A percentile compares a stretch with the other conserved stretches of the same genome.
These are phyloP conservation scores for Propsilocerus akamusi DNA, from an alignment of 1,140 invertebrate species.

Conservation along the genomic window DNA sequence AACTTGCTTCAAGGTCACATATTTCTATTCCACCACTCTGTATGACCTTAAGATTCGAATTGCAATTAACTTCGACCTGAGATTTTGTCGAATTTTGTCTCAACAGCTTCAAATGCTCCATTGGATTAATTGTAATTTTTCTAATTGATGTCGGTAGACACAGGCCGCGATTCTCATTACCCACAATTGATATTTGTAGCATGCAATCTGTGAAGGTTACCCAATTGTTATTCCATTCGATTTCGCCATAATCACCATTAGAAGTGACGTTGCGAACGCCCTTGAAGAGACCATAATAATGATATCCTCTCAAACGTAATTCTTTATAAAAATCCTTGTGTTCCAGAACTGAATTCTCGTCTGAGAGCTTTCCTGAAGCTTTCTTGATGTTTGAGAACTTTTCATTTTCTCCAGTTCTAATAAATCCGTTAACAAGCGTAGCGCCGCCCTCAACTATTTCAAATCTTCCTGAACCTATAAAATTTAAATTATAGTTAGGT, in stretches of 20 bases:
- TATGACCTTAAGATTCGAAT: no score
- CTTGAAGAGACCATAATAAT: slow-evolving; percentile 38
- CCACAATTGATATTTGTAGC: slow-evolving; percentile 70
- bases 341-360: slow-evolving; percentile 27
- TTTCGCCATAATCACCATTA: slow-evolving; percentile 28
- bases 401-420: slow-evolving; percentile 35
- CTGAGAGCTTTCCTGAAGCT: no score
- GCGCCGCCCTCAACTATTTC: slow-evolving; percentile 57
- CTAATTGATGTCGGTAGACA: slow-evolving; percentile 72
- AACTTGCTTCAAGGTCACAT: slow-evolving; percentile 57
- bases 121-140: slow-evolving; percentile 58
- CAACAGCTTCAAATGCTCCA: slow-evolving; percentile 34
- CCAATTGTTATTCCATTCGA: slow-evolving; percentile 70
- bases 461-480: no score
- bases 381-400: slow-evolving; percentile 26
- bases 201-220: slow-evolving; percentile 88
- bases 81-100: slow-evolving; percentile 18
- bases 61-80: no score
- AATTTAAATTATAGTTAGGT: slow-evolving; percentile 66
- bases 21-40: slow-evolving; percentile 69
- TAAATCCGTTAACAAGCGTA: slow-evolving; percentile 55
- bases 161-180: slow-evolving; percentile 48
- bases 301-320: slow-evolving; percentile 72
- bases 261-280: slow-evolving; percentile 17
- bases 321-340: slow-evolving; percentile 83